These are phyloP conservation scores for Fragum sueziense DNA, from an alignment of 2,888 invertebrate species.

Conservation along the genomic window DNA sequence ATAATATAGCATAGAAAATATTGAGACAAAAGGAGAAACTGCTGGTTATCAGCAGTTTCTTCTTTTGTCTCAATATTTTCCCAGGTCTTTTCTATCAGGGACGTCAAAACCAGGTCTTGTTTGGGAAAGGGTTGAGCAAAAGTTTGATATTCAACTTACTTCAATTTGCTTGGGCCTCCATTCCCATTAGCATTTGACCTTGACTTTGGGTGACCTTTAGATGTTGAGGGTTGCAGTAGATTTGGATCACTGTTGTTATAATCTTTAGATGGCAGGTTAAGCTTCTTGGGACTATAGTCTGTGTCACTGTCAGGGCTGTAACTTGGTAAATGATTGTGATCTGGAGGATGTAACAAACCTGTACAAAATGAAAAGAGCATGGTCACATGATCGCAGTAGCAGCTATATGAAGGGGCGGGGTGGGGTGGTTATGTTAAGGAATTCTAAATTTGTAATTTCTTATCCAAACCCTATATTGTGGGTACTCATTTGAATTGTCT, in stretches of 20 bases:
- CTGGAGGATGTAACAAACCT: constrained; percentile 1
- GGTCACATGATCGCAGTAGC: too few relatives aligned
- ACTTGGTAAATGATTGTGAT: neutral
- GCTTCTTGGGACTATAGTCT: neutral
- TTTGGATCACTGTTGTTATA: constrained; percentile 1
- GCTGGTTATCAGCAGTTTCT: neutral
- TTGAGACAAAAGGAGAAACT: too few relatives aligned
- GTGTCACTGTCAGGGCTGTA: constrained; percentile 6
- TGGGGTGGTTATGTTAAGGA: too few relatives aligned
- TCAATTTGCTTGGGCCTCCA: neutral
- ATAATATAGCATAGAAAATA: too few relatives aligned
- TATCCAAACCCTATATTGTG: too few relatives aligned
- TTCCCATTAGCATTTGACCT: too few relatives aligned
- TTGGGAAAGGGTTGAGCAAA: neutral
- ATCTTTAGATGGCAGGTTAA: neutral
- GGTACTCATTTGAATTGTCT: too few relatives aligned
- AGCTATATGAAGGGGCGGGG: too few relatives aligned
- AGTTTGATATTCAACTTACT: neutral
- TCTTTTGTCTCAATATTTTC: neutral
- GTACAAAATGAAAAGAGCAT: too few relatives aligned
- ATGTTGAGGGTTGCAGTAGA: neutral
- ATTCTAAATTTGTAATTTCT: too few relatives aligned
- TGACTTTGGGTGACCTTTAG: neutral
- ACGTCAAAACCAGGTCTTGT: neutral
- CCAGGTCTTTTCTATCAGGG: neutral